These are phyloP conservation scores for Tupaia chinensis DNA, from an alignment of 2,113 vertebrate species.

Conservation along the genomic window DNA sequence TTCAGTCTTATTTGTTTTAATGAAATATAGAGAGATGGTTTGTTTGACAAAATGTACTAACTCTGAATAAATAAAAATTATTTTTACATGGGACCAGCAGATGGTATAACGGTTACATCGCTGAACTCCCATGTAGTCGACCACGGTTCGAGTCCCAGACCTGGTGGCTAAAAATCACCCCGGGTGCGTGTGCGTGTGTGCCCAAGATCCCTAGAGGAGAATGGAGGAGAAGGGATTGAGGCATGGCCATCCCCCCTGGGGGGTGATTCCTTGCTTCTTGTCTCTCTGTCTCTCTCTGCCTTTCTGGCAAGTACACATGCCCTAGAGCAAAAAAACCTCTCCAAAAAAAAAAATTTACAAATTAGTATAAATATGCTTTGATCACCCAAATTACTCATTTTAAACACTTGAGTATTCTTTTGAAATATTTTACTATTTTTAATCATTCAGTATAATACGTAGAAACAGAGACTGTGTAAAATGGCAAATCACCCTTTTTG, in stretches of 20 bases:
- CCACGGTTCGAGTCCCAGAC: no score
- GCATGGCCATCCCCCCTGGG: no score
- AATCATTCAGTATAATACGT: slow-evolving; percentile 61
- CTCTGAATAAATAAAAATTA: slow-evolving; percentile 49
- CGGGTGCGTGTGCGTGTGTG: no score
- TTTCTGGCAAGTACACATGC: no score
- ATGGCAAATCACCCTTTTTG: slow-evolving; percentile 50
- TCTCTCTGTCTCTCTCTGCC: no score
- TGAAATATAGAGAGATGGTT: slow-evolving; percentile 63
- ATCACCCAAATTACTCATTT: slow-evolving; percentile 59
- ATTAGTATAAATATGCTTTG: slow-evolving; percentile 44
- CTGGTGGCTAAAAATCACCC: no score
- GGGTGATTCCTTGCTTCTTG: no score
- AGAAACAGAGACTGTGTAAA: slow-evolving; percentile 30
- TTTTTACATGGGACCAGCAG: slow-evolving; percentile 13
- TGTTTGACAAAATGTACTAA: slow-evolving; percentile 80
- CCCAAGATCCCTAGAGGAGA: no score
- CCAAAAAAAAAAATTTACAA: not conserved
- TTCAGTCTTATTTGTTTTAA: slow-evolving; percentile 54
- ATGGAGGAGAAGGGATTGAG: no score
- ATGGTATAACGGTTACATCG: no score
- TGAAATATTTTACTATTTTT: slow-evolving; percentile 53
- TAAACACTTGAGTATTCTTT: slow-evolving; percentile 38
- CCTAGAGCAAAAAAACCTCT: no score
- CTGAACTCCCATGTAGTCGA: no score